Conservation (phyloP, 2,888 invertebrate genomes). For the Lacanobia wlatinum region DNA sequence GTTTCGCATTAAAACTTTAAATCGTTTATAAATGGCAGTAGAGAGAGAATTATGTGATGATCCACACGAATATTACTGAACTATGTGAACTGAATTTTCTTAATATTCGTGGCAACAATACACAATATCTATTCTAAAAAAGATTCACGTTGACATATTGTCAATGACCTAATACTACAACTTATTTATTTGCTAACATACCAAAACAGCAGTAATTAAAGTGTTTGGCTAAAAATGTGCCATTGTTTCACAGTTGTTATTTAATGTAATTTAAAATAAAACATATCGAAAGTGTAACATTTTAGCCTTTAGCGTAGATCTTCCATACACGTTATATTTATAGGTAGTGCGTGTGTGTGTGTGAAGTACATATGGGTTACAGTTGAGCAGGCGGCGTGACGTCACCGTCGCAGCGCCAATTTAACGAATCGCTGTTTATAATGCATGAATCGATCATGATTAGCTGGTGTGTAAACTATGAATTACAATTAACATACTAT, state of each 20-base stretch:
- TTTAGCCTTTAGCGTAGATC: conserved; percentile 90
- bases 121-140: conserved; percentile 20
- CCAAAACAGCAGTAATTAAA: conserved; percentile 72
- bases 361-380: conserved; percentile 70
- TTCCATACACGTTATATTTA: conserved; percentile 86
- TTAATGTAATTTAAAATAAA: conserved; percentile 85
- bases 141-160: conserved; percentile 49
- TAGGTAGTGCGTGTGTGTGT: conserved; percentile 81
- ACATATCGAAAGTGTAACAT: conserved; percentile 89
- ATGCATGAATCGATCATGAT: conserved; percentile 78
- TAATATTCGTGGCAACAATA: conserved; percentile 44
- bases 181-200: conserved; percentile 73
- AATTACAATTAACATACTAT: conserved; percentile 79
- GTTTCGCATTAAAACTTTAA: conserved; percentile 52
- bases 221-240: conserved; percentile 85
- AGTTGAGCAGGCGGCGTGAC: conserved; percentile 67
- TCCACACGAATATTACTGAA: conserved; percentile 45
- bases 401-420: conserved; percentile 50
- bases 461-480: conserved; percentile 81
- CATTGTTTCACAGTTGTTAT: conserved; percentile 86
- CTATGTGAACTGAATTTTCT: conserved; percentile 46
- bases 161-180: conserved; percentile 56
- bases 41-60: conserved; percentile 39
- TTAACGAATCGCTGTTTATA: conserved; percentile 74
- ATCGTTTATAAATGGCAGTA: conserved; percentile 47